Conservation (phyloP, 2,888 invertebrate genomes). For the Pyrgus malvae region DNA sequence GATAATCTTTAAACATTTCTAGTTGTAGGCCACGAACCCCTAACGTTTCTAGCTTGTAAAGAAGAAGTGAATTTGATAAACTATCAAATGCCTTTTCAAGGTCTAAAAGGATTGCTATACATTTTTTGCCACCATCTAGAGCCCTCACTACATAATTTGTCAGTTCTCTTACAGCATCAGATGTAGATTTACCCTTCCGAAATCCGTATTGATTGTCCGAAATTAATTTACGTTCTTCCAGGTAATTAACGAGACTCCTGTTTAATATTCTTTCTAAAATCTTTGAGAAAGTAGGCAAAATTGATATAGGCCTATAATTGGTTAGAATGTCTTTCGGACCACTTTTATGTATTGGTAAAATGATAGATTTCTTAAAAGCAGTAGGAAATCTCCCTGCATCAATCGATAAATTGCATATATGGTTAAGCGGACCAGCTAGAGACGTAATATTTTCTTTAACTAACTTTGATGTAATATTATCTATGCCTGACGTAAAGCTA, state of each 20-base stretch:
- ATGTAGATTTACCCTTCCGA: background rate
- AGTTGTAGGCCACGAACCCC: slow-evolving; percentile 1
- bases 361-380: slow-evolving; percentile 2
- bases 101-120: slow-evolving; percentile 1
- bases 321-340: background rate
- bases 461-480: background rate
- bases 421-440: background rate
- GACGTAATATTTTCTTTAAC: background rate
- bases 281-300: slow-evolving; percentile 7
- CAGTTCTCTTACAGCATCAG: background rate
- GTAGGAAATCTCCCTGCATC: background rate
- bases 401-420: background rate
- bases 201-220: slow-evolving; percentile 6
- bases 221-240: background rate
- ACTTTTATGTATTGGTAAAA: slow-evolving; percentile 3
- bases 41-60: background rate
- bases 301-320: slow-evolving; percentile 12
- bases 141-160: background rate
- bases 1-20: slow-evolving; percentile 2
- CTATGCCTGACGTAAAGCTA: background rate
- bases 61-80: background rate
- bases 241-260: background rate
- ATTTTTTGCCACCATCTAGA: background rate
- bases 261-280: slow-evolving; percentile 1
- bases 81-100: slow-evolving; percentile 11